Percentiles rank a stretch among this genome's conserved stretches.
These are phyloP conservation scores for Therioaphis trifolii DNA, from an alignment of 2,888 invertebrate species.

Conservation along the genomic window DNA sequence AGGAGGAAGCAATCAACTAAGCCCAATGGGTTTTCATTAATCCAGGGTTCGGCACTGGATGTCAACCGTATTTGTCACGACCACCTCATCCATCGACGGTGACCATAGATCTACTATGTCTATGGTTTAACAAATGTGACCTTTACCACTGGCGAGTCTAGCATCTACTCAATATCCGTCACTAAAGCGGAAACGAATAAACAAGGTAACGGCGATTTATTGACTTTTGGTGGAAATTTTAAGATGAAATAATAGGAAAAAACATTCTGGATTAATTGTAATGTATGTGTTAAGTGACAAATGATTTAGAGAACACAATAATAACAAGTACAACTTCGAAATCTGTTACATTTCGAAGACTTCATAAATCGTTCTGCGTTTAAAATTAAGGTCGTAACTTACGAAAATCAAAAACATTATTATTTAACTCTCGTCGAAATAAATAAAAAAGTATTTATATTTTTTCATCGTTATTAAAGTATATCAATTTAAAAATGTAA, in stretches of 20 bases:
- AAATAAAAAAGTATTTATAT: too few relatives aligned
- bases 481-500: too few relatives aligned
- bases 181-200: slow-evolving; percentile 42
- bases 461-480: too few relatives aligned
- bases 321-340: neutral
- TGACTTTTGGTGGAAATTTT: slow-evolving; percentile 13
- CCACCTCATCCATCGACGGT: slow-evolving; percentile 44
- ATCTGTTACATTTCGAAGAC: neutral
- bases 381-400: neutral
- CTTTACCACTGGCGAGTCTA: slow-evolving; percentile 39
- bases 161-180: slow-evolving; percentile 55
- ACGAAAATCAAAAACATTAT: too few relatives aligned
- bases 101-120: slow-evolving; percentile 24
- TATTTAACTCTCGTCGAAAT: too few relatives aligned
- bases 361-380: neutral
- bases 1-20: slow-evolving; percentile 61
- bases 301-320: neutral
- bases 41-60: slow-evolving; percentile 49
- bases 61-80: slow-evolving; percentile 62
- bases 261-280: slow-evolving; percentile 3
- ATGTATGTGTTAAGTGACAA: neutral
- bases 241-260: neutral
- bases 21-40: slow-evolving; percentile 61
- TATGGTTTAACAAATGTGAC: slow-evolving; percentile 54
- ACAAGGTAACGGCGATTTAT: slow-evolving; percentile 47